phyloP scores from a whole-genome alignment of 2,888 invertebrate genomes.

The Eupeodes latifasciatus region DNA sequence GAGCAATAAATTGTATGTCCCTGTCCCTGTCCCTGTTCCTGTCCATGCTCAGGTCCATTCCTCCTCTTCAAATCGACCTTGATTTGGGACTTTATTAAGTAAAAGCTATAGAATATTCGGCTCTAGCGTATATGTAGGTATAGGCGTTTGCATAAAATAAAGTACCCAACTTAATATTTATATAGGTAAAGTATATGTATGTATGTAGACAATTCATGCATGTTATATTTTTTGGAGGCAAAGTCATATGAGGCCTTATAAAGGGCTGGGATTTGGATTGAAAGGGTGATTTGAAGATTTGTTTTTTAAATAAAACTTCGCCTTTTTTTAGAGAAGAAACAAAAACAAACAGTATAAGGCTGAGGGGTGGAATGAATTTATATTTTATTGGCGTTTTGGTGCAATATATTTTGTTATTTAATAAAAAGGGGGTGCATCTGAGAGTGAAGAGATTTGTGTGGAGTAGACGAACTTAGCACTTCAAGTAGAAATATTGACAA shows the following conservation, averaged over 20 bases:
- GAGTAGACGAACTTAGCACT: conserved; percentile 20
- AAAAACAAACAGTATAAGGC: neutral
- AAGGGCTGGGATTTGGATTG: conserved; percentile 8
- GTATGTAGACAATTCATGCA: neutral
- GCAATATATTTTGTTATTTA: conserved; percentile 62
- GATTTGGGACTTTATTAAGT: conserved; percentile 65
- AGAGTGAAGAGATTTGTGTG: conserved; percentile 41
- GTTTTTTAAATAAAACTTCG: conserved; percentile 29
- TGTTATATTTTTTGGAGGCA: conserved; percentile 12
- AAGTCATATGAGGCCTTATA: conserved; percentile 19
- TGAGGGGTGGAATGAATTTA: conserved; percentile 30
- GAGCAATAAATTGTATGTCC: conserved; percentile 61
- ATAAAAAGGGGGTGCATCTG: conserved; percentile 31
- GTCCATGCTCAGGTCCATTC: conserved; percentile 12
- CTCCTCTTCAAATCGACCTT: conserved; percentile 57
- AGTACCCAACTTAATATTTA: conserved; percentile 6
- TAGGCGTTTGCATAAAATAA: conserved; percentile 43
- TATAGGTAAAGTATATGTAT: too few species aligned
- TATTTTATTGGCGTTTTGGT: conserved; percentile 61
- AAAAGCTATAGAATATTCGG: conserved; percentile 44
- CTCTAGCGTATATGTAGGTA: neutral
- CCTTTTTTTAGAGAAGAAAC: neutral
- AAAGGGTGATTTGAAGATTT: conserved; percentile 67
- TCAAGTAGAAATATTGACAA: conserved; percentile 40
- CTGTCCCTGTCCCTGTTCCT: neutral